Evolutionary conservation across 2,797 vertebrate species (phyloP).

Genomic region (Pantherophis alleghaniensis): DNA sequence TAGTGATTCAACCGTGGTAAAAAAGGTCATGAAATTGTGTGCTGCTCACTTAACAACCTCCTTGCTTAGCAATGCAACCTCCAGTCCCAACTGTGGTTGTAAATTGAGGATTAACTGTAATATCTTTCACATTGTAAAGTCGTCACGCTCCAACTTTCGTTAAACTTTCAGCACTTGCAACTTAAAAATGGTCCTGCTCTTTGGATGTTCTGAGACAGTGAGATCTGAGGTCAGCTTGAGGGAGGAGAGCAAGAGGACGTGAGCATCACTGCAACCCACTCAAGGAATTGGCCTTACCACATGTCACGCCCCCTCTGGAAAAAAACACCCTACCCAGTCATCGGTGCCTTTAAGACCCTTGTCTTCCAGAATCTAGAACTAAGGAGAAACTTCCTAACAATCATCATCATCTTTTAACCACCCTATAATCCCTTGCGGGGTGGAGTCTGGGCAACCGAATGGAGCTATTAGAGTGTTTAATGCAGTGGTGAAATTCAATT

Average conservation of each 20-base stretch:
- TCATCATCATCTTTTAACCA: too few relatives aligned
- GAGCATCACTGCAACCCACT: not conserved
- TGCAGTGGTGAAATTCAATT: too few relatives aligned
- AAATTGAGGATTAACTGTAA: not conserved
- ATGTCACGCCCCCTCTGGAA: accelerated
- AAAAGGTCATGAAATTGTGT: not conserved
- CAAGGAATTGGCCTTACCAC: not conserved
- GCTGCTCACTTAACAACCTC: not conserved
- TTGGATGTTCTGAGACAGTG: not conserved
- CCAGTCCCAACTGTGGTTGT: not conserved
- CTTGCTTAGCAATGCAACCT: not conserved
- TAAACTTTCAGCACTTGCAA: not conserved
- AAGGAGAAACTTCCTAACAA: too few relatives aligned
- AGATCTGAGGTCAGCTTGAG: not conserved
- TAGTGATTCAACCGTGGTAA: not conserved
- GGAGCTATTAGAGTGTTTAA: too few relatives aligned
- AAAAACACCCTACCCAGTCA: not conserved
- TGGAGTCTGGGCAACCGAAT: too few relatives aligned
- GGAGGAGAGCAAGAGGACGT: not conserved
- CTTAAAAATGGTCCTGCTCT: not conserved
- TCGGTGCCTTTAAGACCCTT: not conserved
- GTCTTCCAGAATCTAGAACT: not conserved
- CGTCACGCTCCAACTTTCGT: not conserved
- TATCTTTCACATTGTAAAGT: not conserved
- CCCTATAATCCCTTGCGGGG: too few relatives aligned